These are phyloP conservation scores for Pavo muticus DNA, from an alignment of 2,113 vertebrate genomes.

Conservation along the genomic window DNA sequence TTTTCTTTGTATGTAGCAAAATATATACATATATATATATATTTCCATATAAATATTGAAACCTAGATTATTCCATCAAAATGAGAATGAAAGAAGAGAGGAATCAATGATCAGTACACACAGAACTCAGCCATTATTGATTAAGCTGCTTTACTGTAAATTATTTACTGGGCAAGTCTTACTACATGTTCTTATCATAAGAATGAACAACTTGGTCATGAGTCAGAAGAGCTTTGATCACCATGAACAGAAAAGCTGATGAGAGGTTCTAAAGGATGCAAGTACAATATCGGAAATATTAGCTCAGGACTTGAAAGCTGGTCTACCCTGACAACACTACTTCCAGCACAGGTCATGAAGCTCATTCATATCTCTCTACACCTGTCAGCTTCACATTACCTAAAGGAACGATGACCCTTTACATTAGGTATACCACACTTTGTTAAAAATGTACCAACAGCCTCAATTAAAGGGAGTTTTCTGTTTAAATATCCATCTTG, in stretches of 20 bases:
- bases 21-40: too few species aligned
- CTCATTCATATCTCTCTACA: rapidly evolving
- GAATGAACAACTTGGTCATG: neutral
- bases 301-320: neutral
- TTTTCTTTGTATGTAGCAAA: neutral
- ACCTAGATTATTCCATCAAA: neutral
- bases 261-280: neutral
- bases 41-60: neutral
- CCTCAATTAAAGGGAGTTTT: neutral
- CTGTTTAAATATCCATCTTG: neutral
- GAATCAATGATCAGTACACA: neutral
- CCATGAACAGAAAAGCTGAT: neutral
- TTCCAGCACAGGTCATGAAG: neutral
- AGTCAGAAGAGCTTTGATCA: neutral
- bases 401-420: neutral
- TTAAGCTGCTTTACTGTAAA: neutral
- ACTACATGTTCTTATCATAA: neutral
- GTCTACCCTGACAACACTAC: neutral
- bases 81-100: neutral
- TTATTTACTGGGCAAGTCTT: neutral
- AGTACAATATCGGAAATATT: neutral
- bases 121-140: neutral
- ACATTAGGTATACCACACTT: neutral
- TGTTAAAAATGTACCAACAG: neutral
- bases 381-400: neutral